These are phyloP conservation scores for Amphibalanus amphitrite DNA, from an alignment of 1,140 invertebrate genomes.

Conservation along the genomic window DNA sequence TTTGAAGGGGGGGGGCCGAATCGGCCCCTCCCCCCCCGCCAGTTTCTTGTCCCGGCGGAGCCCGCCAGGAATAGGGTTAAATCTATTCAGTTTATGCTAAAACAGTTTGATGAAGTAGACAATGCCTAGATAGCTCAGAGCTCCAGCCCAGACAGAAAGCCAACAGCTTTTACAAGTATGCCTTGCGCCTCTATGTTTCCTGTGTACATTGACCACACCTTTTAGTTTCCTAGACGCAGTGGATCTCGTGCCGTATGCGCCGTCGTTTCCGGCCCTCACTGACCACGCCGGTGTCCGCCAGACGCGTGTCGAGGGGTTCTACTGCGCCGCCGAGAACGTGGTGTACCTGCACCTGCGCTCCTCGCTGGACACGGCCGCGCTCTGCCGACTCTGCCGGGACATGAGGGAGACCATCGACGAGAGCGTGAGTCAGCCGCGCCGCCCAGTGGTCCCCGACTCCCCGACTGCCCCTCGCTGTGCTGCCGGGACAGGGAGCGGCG, in stretches of 20 bases:
- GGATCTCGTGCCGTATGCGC: too few species aligned
- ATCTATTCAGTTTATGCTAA: too few species aligned
- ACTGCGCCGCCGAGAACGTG: slow-evolving; percentile 39
- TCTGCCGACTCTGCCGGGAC: slow-evolving; percentile 36
- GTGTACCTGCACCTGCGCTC: slow-evolving; percentile 48
- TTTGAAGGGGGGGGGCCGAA: too few species aligned
- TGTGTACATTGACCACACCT: slow-evolving; percentile 6
- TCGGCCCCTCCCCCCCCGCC: too few species aligned
- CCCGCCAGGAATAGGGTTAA: too few species aligned
- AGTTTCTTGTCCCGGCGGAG: too few species aligned
- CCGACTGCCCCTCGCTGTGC: too few species aligned
- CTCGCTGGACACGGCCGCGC: slow-evolving; percentile 37
- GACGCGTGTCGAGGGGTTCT: slow-evolving; percentile 48
- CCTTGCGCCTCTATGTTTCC: slow-evolving; percentile 4
- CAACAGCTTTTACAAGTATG: slow-evolving; percentile 7
- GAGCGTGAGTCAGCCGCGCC: slow-evolving; percentile 24
- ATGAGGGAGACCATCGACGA: slow-evolving; percentile 26
- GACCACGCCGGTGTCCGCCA: too few species aligned
- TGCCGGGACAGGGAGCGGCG: background rate
- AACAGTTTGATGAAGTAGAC: background rate
- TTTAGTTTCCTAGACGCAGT: too few species aligned
- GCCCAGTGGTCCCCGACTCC: too few species aligned
- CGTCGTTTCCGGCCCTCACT: too few species aligned
- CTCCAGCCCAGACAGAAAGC: background rate
- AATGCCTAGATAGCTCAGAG: background rate